These are phyloP conservation scores for Amblyraja radiata DNA, from an alignment of 2,797 vertebrate species.

Conservation along the genomic window DNA sequence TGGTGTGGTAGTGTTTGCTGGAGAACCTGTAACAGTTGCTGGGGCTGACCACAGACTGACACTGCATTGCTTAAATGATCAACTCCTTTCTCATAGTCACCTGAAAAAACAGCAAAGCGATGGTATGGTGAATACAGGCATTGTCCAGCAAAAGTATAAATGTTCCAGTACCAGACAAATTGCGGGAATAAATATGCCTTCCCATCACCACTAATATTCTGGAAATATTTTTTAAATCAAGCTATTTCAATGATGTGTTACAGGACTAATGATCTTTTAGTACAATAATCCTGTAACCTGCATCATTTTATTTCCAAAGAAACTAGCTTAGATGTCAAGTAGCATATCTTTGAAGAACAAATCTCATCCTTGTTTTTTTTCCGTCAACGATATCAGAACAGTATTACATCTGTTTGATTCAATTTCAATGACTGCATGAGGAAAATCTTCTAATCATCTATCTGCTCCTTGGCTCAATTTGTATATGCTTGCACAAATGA, in stretches of 20 bases:
- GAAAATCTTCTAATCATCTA: neutral
- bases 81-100: slow-evolving; percentile 44
- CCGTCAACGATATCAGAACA: neutral
- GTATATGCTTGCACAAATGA: neutral
- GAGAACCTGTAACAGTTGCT: slow-evolving; percentile 47
- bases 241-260: neutral
- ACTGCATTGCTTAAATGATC: slow-evolving; percentile 46
- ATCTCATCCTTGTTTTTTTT: neutral
- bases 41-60: slow-evolving; percentile 44
- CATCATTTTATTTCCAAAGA: neutral
- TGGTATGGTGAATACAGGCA: neutral
- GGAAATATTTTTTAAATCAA: neutral
- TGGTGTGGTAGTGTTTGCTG: slow-evolving; percentile 46
- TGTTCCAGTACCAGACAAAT: neutral
- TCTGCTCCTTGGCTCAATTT: neutral
- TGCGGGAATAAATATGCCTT: neutral
- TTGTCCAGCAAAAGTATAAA: neutral
- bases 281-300: neutral
- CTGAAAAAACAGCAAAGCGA: slow-evolving; percentile 42
- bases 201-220: too few relatives aligned
- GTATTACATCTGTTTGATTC: neutral
- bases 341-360: neutral
- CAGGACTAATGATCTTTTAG: neutral
- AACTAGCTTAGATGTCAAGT: neutral
- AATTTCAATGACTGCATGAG: neutral